Evolutionary conservation across 2,888 invertebrate species (phyloP), one percentile per base, ranked within the genome.

Genomic region (Xanthia icteritia): DNA sequence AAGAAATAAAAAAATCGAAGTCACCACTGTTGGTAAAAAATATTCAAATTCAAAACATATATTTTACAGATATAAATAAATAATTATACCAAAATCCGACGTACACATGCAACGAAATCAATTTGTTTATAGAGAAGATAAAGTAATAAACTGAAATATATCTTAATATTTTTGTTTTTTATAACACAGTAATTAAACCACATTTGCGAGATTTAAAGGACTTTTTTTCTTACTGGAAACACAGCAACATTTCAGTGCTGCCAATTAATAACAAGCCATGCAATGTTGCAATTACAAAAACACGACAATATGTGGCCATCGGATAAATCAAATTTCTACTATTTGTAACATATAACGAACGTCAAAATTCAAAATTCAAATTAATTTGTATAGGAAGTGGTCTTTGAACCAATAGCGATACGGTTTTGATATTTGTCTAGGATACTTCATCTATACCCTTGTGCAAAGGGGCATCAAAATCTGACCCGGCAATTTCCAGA

Each of bases 281-380:
- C 15, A 65, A 31, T 74, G 76, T 79, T 80, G 65, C 77, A 63
- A 73, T 11, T 23, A 17, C 5, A 67, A 4, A 77, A 83, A 78
- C 71, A 67, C 31, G 15, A 0, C 4, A 11, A 27, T 77, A 73
- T 77, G 61, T 77, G 83, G 69, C 61, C 73, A 54, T 0, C 0
- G 11, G 11, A 9, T 27, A 20, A 63, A 54, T 17, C 15, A 0
- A 31, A 64, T 17, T 75, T 65, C 73, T 82, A 82, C 79, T 48
- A 77, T 17, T 31, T 66, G 74, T 81, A 76, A 20, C 73, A 76
- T 45, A n/a, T 73, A 81, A 78, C 81, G 64, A 61, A 56, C 42
- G 39, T 51, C 11, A n/a, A n/a, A n/a, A n/a, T n/a, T n/a, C n/a
- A n/a, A n/a, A n/a, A n/a, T n/a, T n/a, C n/a, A n/a, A n/a, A n/a